Percentiles rank a stretch among this genome's conserved stretches.
phyloP scores from a whole-genome alignment of 2,113 vertebrate species.

The Cnemophilus loriae region DNA sequence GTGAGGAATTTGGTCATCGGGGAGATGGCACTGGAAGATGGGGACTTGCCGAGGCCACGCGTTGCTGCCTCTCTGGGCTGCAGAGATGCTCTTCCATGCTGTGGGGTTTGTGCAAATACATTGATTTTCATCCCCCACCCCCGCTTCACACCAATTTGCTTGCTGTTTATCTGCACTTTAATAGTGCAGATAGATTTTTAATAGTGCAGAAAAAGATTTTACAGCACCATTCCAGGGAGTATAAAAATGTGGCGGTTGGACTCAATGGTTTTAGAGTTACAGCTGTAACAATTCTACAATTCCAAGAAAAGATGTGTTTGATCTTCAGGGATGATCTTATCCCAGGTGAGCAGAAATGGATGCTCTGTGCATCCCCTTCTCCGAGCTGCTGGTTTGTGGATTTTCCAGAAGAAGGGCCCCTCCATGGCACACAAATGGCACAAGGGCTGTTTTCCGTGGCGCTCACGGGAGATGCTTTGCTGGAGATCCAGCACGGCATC shows the following conservation, averaged over 20 bases:
- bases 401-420: not conserved
- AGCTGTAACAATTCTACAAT: not conserved
- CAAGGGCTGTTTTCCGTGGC: accelerated
- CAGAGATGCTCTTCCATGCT: not conserved
- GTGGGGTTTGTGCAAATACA: not conserved
- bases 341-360: not conserved
- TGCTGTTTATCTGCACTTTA: not conserved
- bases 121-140: not conserved
- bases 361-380: not conserved
- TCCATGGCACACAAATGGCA: not conserved
- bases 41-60: not conserved
- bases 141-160: not conserved
- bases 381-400: not conserved
- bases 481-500: not conserved
- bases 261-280: not conserved
- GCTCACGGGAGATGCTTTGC: not conserved
- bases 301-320: not conserved
- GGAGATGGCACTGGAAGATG: not conserved
- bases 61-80: not conserved
- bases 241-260: not conserved
- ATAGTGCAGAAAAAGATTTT: too few species aligned
- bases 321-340: not conserved
- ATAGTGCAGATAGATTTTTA: too few species aligned
- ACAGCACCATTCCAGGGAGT: not conserved
- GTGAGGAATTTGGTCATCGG: not conserved